Evolutionary conservation across 2,888 invertebrate species (phyloP).

Genomic region (Athalia rosae): DNA sequence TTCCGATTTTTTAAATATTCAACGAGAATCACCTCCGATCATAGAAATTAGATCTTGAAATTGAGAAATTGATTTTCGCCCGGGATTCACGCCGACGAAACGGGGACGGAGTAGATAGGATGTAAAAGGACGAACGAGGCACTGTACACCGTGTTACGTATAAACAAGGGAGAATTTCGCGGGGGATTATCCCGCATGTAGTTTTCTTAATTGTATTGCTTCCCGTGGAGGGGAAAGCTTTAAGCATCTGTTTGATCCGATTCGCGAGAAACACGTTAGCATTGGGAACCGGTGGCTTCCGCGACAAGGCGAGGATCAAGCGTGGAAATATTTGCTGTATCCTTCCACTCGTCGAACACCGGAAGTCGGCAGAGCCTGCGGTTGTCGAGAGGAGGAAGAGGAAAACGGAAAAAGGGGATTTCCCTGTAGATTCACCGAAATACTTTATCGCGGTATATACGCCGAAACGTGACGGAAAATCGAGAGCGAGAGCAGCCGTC

Average conservation of each 20-base stretch:
- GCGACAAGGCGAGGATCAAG: conserved; percentile 5
- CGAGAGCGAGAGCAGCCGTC: background rate
- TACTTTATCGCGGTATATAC: background rate
- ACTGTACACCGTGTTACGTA: too few species aligned
- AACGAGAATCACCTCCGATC: too few species aligned
- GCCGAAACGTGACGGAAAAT: background rate
- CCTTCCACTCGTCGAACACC: background rate
- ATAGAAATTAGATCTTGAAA: too few species aligned
- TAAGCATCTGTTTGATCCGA: background rate
- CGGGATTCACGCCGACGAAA: too few species aligned
- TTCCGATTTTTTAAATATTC: too few species aligned
- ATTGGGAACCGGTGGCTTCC: background rate
- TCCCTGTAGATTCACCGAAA: background rate
- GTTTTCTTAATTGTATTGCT: too few species aligned
- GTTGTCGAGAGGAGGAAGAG: background rate
- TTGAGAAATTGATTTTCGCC: too few species aligned
- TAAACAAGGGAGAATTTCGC: too few species aligned
- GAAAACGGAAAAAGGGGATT: conserved; percentile 5
- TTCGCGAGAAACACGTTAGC: background rate
- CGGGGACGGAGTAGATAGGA: too few species aligned
- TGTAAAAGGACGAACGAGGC: too few species aligned
- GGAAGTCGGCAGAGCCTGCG: background rate
- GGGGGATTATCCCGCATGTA: too few species aligned
- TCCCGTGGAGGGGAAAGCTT: too few species aligned
- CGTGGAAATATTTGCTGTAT: background rate